Percentiles rank a stretch among this genome's conserved stretches.
Evolutionary conservation across 1,140 invertebrate genomes (phyloP).

Genomic region (Lasioglossum baleicum): DNA sequence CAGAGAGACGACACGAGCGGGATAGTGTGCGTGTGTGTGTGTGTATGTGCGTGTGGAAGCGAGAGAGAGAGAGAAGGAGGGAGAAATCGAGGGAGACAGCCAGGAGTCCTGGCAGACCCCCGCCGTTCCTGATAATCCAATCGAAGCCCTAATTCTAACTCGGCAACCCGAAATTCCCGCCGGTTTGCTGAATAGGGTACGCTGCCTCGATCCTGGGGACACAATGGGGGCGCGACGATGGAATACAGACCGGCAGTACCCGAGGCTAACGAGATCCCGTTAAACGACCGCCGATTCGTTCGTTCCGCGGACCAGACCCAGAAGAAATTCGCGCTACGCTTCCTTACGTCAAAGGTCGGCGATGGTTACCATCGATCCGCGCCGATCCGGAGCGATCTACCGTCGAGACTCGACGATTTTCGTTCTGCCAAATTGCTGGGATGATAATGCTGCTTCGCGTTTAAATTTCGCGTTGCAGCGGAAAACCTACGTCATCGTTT

Average conservation of each 20-base stretch:
- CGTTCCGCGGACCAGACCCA: conserved; percentile 1
- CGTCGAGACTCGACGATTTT: neutral
- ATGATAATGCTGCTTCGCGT: too few relatives aligned
- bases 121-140: conserved; percentile 77
- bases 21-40: conserved; percentile 23
- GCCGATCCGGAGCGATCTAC: neutral
- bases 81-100: conserved; percentile 32
- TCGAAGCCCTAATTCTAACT: conserved; percentile 80
- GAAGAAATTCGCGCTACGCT: conserved; percentile 43
- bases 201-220: conserved; percentile 64
- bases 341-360: conserved; percentile 23
- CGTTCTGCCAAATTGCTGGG: neutral
- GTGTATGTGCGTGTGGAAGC: neutral
- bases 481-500: too few relatives aligned
- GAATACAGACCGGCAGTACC: conserved; percentile 59
- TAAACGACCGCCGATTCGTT: conserved; percentile 64
- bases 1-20: conserved; percentile 27
- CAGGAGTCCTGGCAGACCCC: conserved; percentile 36
- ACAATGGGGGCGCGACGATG: conserved; percentile 72
- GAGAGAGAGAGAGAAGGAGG: conserved; percentile 6
- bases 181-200: conserved; percentile 78
- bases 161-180: conserved; percentile 77
- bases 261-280: conserved; percentile 71
- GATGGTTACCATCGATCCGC: neutral
- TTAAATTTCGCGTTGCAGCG: too few relatives aligned